Base-by-base conservation (phyloP, 2,113 vertebrate genomes). In the Bubo blakistoni region DNA sequence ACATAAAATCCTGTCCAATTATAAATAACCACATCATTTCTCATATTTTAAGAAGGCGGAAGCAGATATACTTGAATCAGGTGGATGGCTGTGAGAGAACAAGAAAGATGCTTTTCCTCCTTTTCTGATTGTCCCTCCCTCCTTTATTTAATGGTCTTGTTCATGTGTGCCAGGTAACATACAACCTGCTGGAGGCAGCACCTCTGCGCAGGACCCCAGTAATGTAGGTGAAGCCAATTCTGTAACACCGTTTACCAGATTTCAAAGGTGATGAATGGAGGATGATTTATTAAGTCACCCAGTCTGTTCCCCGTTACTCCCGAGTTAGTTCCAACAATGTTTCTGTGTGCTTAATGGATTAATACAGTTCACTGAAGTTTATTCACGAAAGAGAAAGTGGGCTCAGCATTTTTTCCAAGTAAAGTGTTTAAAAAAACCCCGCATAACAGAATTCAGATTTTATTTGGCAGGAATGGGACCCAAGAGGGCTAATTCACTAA, bases 331-430 rank as follows among this genome's bases (percentile, higher is more conserved):
- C 29, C 59, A 88, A 44, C 4, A 24, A 30, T 2, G 7, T 80
- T 88, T 81, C 67, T 73, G 13, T 46, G 42, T 83, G 18, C 26
- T 81, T 96, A 95, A 96, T 77, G 66, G 95, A 90, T 97, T 95
- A 63, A 81, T 95, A 66, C 40, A 85, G 73, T 93, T 83, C 90
- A 82, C 29, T 76, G 51, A 94, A 96, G 80, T 97, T 96, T 95
- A 92, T 95, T 94, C 78, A 92, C 55, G 73, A 94, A 85, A 94
- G 21, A 93, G 36, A 95, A 97, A 83, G 29, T 9, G 2, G 14
- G 46, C 40, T 97, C 91, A 97, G 82, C 74, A 86, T 51, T 97
- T 97, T 84, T 63, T 91, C 40, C 38, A 42, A 91, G 57, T 36
- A 88, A 87, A 96, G 79, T 62, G 38, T 66, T 70, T 82, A 86